phyloP scores from a whole-genome alignment of 1,140 invertebrate genomes.

The Drosophila pruinosa region DNA sequence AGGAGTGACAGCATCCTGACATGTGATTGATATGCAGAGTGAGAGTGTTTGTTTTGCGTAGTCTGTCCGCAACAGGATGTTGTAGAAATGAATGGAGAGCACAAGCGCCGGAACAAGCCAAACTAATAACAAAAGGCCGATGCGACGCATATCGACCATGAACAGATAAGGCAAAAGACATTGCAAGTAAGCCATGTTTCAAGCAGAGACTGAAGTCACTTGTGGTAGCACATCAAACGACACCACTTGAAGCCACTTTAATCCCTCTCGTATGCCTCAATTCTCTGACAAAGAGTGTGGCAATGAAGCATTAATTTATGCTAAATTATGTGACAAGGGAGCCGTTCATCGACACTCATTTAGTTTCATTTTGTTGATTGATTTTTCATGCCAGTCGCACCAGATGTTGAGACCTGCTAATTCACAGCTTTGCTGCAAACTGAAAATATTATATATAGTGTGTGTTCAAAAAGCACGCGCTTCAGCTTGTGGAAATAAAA shows the following conservation, averaged over 20 bases:
- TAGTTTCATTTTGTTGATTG: constrained; percentile 39
- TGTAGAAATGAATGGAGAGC: constrained; percentile 24
- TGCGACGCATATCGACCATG: constrained; percentile 14
- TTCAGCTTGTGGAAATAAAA: neutral
- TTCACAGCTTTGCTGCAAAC: constrained; percentile 4
- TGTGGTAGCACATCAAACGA: constrained; percentile 21
- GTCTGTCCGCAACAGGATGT: constrained; percentile 24
- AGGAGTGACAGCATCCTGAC: constrained; percentile 63
- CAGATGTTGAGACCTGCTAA: constrained; percentile 29
- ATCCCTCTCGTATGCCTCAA: neutral
- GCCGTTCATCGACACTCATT: constrained; percentile 11
- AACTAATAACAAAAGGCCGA: constrained; percentile 42
- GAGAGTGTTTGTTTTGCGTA: constrained; percentile 40
- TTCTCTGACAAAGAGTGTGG: constrained; percentile 12
- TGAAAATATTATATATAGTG: neutral
- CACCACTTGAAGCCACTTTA: constrained; percentile 14
- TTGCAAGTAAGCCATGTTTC: neutral
- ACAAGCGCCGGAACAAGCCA: neutral
- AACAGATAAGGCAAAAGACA: neutral
- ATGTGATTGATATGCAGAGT: constrained; percentile 74
- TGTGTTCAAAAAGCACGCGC: neutral
- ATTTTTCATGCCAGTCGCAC: constrained; percentile 16
- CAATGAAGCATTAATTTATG: constrained; percentile 48
- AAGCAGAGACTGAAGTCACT: constrained; percentile 14
- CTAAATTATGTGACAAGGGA: constrained; percentile 42